phyloP scores from a whole-genome alignment of 1,140 invertebrate genomes.

The Drosophila funebris region DNA sequence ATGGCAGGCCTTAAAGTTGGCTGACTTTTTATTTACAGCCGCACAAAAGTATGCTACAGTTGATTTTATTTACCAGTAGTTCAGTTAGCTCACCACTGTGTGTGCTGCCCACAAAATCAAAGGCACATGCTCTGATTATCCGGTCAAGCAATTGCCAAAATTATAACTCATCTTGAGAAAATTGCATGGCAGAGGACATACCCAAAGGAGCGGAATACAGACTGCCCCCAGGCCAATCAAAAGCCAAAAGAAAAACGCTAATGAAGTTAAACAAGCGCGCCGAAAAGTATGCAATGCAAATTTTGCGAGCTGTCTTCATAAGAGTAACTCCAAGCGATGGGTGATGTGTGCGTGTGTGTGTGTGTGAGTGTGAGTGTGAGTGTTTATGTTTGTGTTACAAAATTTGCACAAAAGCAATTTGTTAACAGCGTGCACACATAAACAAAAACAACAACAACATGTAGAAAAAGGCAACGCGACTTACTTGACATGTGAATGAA shows the following conservation, averaged over 20 bases:
- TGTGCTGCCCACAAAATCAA: slow-evolving; percentile 4
- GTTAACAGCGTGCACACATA: slow-evolving; percentile 52
- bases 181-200: slow-evolving; percentile 20
- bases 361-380: slow-evolving; percentile 22
- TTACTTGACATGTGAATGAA: slow-evolving; percentile 50
- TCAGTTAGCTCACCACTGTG: slow-evolving; percentile 17
- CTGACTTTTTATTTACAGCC: background rate
- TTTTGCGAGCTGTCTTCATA: slow-evolving; percentile 15
- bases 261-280: slow-evolving; percentile 59
- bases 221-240: slow-evolving; percentile 28
- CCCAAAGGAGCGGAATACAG: slow-evolving; percentile 4
- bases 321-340: background rate
- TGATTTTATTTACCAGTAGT: background rate
- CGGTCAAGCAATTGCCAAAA: slow-evolving; percentile 57
- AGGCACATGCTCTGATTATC: slow-evolving; percentile 59
- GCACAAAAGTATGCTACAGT: background rate
- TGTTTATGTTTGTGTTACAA: slow-evolving; percentile 43
- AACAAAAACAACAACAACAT: slow-evolving; percentile 3
- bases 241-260: slow-evolving; percentile 36
- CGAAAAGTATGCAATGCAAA: slow-evolving; percentile 43
- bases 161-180: slow-evolving; percentile 22
- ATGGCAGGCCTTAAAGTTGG: background rate
- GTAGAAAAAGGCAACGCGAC: slow-evolving; percentile 32
- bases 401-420: slow-evolving; percentile 80
- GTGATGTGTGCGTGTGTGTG: too few species aligned